Evolutionary conservation across 2,888 invertebrate species (phyloP).

Genomic region (Acrobasis consociella): DNA sequence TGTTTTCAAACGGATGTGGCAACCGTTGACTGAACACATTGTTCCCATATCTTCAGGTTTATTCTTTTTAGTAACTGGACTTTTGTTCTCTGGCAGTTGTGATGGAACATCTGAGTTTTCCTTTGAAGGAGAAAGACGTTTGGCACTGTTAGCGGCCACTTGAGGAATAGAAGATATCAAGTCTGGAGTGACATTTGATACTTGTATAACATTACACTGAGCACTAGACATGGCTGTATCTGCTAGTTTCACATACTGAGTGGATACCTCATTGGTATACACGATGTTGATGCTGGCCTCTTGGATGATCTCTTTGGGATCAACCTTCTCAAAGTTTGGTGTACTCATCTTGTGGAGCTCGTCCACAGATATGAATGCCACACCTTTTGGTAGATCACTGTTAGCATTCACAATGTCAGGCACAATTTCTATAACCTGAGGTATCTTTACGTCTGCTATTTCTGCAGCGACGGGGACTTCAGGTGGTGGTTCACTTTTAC

Average conservation of each 20-base stretch:
- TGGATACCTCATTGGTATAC: constrained; percentile 67
- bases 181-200: constrained; percentile 69
- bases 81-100: constrained; percentile 31
- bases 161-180: constrained; percentile 70
- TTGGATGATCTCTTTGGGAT: constrained; percentile 75
- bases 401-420: constrained; percentile 60
- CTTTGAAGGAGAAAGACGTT: constrained; percentile 24
- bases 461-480: constrained; percentile 43
- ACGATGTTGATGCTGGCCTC: constrained; percentile 79
- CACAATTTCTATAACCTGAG: constrained; percentile 74
- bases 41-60: constrained; percentile 41
- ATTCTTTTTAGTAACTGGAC: constrained; percentile 36
- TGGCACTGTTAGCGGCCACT: constrained; percentile 36
- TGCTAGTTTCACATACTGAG: constrained; percentile 64
- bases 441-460: constrained; percentile 64
- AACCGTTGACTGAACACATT: constrained; percentile 80
- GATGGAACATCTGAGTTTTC: constrained; percentile 25
- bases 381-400: constrained; percentile 66
- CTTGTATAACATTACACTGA: constrained; percentile 59
- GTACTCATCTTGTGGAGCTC: constrained; percentile 75
- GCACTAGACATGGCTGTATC: constrained; percentile 48
- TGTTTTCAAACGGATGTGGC: constrained; percentile 81
- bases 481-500: constrained; percentile 37
- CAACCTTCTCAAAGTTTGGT: constrained; percentile 74
- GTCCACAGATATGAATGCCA: constrained; percentile 73